These are phyloP conservation scores for Diaperis boleti DNA, from an alignment of 2,888 invertebrate genomes.

Conservation along the genomic window DNA sequence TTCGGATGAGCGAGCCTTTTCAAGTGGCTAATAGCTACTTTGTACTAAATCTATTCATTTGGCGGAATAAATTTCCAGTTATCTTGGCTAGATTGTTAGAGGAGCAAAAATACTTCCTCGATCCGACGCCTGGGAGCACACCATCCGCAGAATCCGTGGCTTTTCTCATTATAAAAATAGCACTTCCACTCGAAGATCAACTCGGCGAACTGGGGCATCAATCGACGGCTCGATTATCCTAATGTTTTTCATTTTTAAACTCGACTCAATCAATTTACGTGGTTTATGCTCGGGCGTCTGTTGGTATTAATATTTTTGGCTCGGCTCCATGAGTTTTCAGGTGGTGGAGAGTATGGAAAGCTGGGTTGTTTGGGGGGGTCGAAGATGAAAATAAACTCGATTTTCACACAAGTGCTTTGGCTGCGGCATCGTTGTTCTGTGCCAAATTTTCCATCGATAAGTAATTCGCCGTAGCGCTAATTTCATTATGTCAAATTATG, in stretches of 20 bases:
- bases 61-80: background rate
- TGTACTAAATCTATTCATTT: background rate
- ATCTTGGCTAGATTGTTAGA: background rate
- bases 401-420: constrained; percentile 11
- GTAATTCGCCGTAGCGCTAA: too few relatives aligned
- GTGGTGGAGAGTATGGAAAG: constrained; percentile 13
- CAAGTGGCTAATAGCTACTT: background rate
- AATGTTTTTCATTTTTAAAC: constrained; percentile 6
- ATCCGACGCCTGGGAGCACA: background rate
- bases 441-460: constrained; percentile 4
- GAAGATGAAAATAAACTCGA: background rate
- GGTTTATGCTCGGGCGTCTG: constrained; percentile 8
- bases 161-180: constrained; percentile 18
- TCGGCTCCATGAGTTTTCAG: constrained; percentile 2
- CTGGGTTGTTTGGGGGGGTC: background rate
- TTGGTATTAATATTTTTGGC: constrained; percentile 14
- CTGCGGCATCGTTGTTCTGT: constrained; percentile 1
- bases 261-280: constrained; percentile 10
- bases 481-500: too few relatives aligned
- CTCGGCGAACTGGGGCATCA: constrained; percentile 7
- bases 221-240: constrained; percentile 4
- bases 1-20: background rate
- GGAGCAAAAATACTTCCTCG: background rate
- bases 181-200: constrained; percentile 2
- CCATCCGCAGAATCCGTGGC: background rate